Percentiles rank a stretch among this genome's conserved stretches.
These are phyloP conservation scores for Todus mexicanus DNA, from an alignment of 2,797 vertebrate species.

Conservation along the genomic window DNA sequence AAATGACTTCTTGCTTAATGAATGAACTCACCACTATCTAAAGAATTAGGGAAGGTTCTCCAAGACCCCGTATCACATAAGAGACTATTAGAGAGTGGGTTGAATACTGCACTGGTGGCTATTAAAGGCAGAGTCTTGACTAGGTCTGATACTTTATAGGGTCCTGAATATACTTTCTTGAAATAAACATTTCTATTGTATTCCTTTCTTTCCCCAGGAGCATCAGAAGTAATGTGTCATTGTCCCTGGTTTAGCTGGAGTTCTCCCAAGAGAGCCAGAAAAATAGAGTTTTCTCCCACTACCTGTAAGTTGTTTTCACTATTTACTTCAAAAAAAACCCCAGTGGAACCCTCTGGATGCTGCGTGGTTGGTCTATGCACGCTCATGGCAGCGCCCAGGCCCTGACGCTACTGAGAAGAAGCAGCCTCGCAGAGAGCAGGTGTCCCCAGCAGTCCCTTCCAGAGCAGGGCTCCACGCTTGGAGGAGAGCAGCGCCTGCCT, in stretches of 20 bases:
- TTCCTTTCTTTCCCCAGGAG: background rate
- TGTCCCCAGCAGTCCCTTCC: background rate
- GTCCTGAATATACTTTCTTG: background rate
- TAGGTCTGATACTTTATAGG: background rate
- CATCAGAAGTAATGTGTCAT: rapidly evolving
- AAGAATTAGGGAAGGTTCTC: background rate
- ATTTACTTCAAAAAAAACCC: background rate
- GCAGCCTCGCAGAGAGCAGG: background rate
- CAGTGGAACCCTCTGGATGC: background rate
- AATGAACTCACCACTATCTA: background rate
- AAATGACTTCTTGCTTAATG: background rate
- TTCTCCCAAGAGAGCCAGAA: background rate
- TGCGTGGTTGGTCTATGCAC: background rate
- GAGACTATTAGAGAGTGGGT: background rate
- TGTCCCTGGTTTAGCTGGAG: background rate
- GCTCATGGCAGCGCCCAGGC: background rate
- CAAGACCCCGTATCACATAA: rapidly evolving
- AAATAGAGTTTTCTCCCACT: background rate
- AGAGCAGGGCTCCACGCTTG: background rate
- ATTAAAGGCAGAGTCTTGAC: background rate
- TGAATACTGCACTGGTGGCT: background rate
- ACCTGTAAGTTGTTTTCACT: background rate
- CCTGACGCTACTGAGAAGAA: background rate
- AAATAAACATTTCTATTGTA: background rate
- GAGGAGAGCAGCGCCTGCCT: background rate